phyloP scores from a whole-genome alignment of 2,113 vertebrate genomes.

The Pungitius pungitius region DNA sequence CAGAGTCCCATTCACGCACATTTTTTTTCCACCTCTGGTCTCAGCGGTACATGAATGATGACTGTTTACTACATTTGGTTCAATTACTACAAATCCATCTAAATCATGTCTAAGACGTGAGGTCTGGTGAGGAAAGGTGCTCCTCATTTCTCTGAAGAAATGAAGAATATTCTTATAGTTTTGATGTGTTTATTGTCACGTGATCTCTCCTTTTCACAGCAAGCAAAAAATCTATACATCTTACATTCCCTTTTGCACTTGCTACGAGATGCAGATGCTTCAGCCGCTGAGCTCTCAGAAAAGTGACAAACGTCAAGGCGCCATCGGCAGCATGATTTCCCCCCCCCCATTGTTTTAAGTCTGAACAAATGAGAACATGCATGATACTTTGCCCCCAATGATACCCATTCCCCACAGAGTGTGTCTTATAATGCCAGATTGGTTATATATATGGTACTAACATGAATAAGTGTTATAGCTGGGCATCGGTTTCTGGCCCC shows the following conservation, averaged over 20 bases:
- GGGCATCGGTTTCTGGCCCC: slow-evolving; percentile 26
- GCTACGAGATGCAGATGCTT: slow-evolving; percentile 4
- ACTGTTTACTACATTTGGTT: slow-evolving; percentile 62
- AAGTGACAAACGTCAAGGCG: slow-evolving; percentile 20
- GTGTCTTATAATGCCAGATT: too few species aligned
- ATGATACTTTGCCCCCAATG: slow-evolving; percentile 6
- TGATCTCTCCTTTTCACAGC: slow-evolving; percentile 31
- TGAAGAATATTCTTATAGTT: too few species aligned
- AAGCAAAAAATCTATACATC: neutral
- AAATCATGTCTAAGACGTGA: slow-evolving; percentile 56
- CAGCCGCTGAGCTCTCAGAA: slow-evolving; percentile 22
- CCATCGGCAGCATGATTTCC: neutral
- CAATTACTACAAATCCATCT: slow-evolving; percentile 45
- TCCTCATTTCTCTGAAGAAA: slow-evolving; percentile 44
- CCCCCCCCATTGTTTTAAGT: slow-evolving; percentile 18
- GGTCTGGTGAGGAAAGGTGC: slow-evolving; percentile 43
- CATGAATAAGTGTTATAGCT: slow-evolving; percentile 23
- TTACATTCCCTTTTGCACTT: slow-evolving; percentile 6
- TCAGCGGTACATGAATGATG: slow-evolving; percentile 35
- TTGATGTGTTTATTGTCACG: slow-evolving; percentile 27
- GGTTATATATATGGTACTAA: slow-evolving; percentile 19
- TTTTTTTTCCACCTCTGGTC: slow-evolving; percentile 52
- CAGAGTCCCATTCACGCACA: slow-evolving; percentile 49
- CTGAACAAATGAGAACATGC: slow-evolving; percentile 33
- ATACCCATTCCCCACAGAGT: too few species aligned